These are phyloP conservation scores for Dendroctonus valens DNA, from an alignment of 1,140 invertebrate genomes.

Conservation along the genomic window DNA sequence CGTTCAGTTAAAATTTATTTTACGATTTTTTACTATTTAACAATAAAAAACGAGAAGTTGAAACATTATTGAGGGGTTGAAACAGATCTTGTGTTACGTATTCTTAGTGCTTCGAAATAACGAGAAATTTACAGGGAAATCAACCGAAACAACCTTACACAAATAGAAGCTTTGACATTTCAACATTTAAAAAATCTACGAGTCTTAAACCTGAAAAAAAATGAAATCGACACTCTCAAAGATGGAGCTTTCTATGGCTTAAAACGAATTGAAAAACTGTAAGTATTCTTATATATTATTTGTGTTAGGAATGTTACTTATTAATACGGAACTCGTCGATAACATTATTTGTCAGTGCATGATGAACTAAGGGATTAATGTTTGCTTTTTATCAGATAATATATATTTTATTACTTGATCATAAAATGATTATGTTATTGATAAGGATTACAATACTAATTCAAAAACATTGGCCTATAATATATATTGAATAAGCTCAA, in stretches of 20 bases:
- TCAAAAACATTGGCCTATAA: too few species aligned
- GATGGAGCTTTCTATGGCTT: slow-evolving; percentile 89
- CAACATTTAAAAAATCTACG: slow-evolving; percentile 69
- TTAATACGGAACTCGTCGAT: too few species aligned
- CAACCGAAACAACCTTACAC: slow-evolving; percentile 74
- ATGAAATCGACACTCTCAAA: slow-evolving; percentile 71
- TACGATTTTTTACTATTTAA: too few species aligned
- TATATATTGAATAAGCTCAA: too few species aligned
- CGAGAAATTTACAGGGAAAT: slow-evolving; percentile 63
- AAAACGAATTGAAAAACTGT: slow-evolving; percentile 68
- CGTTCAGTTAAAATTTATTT: too few species aligned
- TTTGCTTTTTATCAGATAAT: too few species aligned
- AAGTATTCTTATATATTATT: slow-evolving; percentile 45
- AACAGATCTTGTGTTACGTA: slow-evolving; percentile 23
- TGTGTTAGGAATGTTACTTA: too few species aligned
- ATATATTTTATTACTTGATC: too few species aligned
- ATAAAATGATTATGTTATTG: too few species aligned
- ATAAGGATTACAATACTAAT: too few species aligned
- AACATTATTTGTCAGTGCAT: too few species aligned
- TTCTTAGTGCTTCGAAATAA: slow-evolving; percentile 12
- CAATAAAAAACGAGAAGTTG: slow-evolving; percentile 26
- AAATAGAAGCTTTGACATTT: slow-evolving; percentile 79
- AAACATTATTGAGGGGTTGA: slow-evolving; percentile 44
- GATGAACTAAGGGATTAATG: too few species aligned
- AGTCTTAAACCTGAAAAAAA: slow-evolving; percentile 74